Conservation (phyloP, 2,797 vertebrate genomes). For the Macroramphosus scolopax region DNA sequence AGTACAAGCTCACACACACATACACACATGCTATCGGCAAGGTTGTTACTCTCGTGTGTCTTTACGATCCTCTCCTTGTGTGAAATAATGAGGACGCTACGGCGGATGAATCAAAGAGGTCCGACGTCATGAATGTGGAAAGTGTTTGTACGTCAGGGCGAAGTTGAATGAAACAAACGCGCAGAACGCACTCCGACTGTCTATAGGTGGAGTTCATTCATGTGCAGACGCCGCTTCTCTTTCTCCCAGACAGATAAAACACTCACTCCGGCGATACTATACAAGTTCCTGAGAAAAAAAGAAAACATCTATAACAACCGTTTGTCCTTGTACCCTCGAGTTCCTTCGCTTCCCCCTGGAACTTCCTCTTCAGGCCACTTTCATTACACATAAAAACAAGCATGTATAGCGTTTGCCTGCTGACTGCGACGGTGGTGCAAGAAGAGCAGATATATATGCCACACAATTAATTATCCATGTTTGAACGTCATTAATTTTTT, state of each 20-base stretch:
- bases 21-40: constrained; percentile 62
- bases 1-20: constrained; percentile 11
- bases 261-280: no score
- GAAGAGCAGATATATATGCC: constrained; percentile 55
- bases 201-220: no score
- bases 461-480: constrained; percentile 73
- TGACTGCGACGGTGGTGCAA: constrained; percentile 48
- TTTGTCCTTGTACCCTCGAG: no score
- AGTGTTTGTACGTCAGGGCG: no score
- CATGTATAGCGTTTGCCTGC: constrained; percentile 46
- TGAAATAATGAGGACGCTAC: constrained; percentile 70
- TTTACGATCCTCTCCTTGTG: constrained; percentile 33
- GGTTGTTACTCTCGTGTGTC: constrained; percentile 65
- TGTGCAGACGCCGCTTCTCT: no score
- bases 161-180: no score
- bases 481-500: constrained; percentile 76
- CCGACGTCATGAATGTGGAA: constrained; percentile 24
- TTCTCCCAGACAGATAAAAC: no score
- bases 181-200: no score
- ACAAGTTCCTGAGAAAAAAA: no score
- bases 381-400: constrained; percentile 35
- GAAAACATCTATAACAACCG: no score
- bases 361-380: constrained; percentile 38
- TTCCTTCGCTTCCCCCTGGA: no score
- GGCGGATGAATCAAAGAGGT: constrained; percentile 50